Percentiles rank a stretch among this genome's conserved stretches.
Evolutionary conservation across 1,140 invertebrate species (phyloP).

Genomic region (Rhopalosiphum padi): DNA sequence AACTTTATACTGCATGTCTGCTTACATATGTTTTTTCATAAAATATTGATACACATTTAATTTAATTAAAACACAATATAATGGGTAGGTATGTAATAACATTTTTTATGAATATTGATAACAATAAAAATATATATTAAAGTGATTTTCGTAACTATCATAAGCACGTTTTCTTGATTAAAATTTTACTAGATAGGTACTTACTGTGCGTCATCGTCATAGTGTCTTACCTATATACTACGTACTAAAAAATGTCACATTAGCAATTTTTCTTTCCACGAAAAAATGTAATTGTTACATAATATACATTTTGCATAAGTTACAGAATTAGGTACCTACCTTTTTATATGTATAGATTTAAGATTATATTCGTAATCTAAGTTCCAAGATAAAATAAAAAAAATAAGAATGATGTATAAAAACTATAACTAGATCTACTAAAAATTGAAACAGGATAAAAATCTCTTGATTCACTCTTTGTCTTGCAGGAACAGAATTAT

Average conservation of each 20-base stretch:
- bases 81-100: neutral
- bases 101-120: neutral
- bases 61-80: neutral
- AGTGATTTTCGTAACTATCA: neutral
- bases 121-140: neutral
- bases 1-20: neutral
- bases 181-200: neutral
- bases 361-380: neutral
- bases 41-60: neutral
- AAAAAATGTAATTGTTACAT: neutral
- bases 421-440: neutral
- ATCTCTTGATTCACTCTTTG: neutral
- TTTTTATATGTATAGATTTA: no score
- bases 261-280: neutral
- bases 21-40: neutral
- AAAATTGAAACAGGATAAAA: neutral
- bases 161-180: neutral
- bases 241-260: neutral
- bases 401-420: no score
- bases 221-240: neutral
- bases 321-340: no score
- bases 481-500: neutral
- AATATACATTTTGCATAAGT: neutral
- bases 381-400: neutral
- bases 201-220: no score